Evolutionary conservation across 1,140 invertebrate genomes (phyloP), one percentile per base, ranked within the genome.

Genomic region (Cepaea nemoralis): DNA sequence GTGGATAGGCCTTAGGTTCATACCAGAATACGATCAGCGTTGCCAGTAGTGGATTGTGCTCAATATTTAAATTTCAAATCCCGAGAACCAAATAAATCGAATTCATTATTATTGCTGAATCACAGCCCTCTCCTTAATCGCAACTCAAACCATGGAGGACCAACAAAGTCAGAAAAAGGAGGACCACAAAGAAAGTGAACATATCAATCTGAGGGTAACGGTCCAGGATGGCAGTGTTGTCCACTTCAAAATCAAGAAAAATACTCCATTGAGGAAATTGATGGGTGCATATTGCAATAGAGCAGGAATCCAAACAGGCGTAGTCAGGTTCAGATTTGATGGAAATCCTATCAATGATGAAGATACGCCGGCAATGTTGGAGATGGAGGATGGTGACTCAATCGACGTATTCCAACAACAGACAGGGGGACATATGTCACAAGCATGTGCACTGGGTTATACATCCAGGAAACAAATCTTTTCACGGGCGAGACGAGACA

Each of bases 381-480:
- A 97, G 88, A 98, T 98, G 96, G 96, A 98, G 91, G 96, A 98
- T 92, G 96, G 96, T 6, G 96, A 98, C 88, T 97, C 96, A 87
- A 98, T 98, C 93, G 97, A 98, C 93, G 96, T 98, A 77, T 98
- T 97, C 91, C 96, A 97, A 92, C 96, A 97, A 92, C 97, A 98
- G 91, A 96, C 96, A 66, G 96, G 96, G 81, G 96, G 96, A 39
- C 81, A 39, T 33, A 19, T 6, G 31, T 69, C 35, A 39, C 45
- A 27, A 31, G 19, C 45, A 55, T 74, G 50, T n/a, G n/a, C n/a
- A n/a, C n/a, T n/a, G n/a, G n/a, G n/a, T n/a, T n/a, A n/a, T n/a
- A n/a, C n/a, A n/a, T n/a, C n/a, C n/a, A n/a, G n/a, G n/a, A n/a
- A n/a, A n/a, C n/a, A n/a, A n/a, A n/a, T n/a, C n/a, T n/a, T n/a